A percentile compares a stretch with the other conserved stretches of the same genome.
Conservation (phyloP, 2,888 invertebrate genomes). For the Cistogaster globosa region DNA sequence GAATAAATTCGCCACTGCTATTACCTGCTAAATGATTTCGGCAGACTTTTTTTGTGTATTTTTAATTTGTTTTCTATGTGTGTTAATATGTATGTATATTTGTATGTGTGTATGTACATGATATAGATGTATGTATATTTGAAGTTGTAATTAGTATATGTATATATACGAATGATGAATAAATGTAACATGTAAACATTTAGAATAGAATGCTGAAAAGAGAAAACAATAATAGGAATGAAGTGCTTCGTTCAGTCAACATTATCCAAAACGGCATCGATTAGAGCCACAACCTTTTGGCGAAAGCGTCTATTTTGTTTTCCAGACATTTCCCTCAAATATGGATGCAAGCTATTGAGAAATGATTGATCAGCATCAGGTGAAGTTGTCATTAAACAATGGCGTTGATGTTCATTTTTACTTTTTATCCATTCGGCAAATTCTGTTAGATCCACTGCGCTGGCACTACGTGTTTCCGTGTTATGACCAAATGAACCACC, state of each 20-base stretch:
- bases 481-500: conserved; percentile 24
- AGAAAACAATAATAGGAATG: conserved; percentile 27
- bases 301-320: conserved; percentile 80
- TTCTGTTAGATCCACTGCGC: conserved; percentile 77
- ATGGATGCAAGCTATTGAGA: conserved; percentile 80
- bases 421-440: conserved; percentile 79
- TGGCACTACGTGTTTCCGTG: conserved; percentile 68
- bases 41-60: no score
- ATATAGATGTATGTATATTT: not conserved
- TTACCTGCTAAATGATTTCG: no score
- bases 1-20: no score
- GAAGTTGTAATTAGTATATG: not conserved
- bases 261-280: conserved; percentile 79
- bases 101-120: not conserved
- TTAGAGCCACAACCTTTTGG: conserved; percentile 79
- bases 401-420: conserved; percentile 75
- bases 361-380: conserved; percentile 80
- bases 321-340: conserved; percentile 79
- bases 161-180: not conserved
- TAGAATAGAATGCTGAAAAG: conserved; percentile 36
- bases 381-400: conserved; percentile 73
- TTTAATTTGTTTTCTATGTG: no score
- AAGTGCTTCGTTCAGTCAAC: conserved; percentile 70
- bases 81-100: no score
- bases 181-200: not conserved